Evolutionary conservation across 2,888 invertebrate genomes (phyloP), one percentile per base, ranked within the genome.

Genomic region (Callyntrura guangdongensis): DNA sequence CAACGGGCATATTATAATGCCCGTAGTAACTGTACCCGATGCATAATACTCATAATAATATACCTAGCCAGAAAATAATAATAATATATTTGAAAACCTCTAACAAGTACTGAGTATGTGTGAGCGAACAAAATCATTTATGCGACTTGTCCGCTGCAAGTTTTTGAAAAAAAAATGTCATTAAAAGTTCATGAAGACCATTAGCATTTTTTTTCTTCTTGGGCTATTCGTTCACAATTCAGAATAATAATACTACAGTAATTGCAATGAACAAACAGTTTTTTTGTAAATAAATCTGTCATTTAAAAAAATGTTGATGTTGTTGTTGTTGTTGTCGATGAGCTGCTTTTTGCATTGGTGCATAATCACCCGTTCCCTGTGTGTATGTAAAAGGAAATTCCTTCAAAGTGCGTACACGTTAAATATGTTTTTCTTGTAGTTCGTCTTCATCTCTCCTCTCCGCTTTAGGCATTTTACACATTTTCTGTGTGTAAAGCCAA

Each of bases 111-210:
- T 17, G 9, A 64, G 64, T 22, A 6, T 36, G 36, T 36, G 77
- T 53, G 14, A 53, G 20, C n/a, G 25, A 53, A 49, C 4, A 77
- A 69, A 17, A n/a, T 45, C 45, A 36, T 36, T 67, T 36, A 36
- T 36, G 36, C 36, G 36, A 36, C 36, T 36, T 36, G 36, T 36
- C 36, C 36, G 36, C 36, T 45, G 27, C 36, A 81, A 45, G 81
- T 45, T 9, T 36, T 36, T 36, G 2, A 2, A 2, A 4, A 17
- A 61, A 81, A 20, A 36, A 11, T 61, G 59, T 20, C 61, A 59
- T 59, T 61, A 81, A 61, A 77, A 45, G 45, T 81, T 81, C 81
- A 61, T 36, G 59, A 56, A 79, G 27, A 25, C 79, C 17, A 81
- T 81, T 81, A 61, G 17, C 81, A 45, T 53, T 25, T 25, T 36